A percentile compares a stretch with the other conserved stretches of the same genome.
phyloP scores from a whole-genome alignment of 2,888 invertebrate species.

The Amiota communis region DNA sequence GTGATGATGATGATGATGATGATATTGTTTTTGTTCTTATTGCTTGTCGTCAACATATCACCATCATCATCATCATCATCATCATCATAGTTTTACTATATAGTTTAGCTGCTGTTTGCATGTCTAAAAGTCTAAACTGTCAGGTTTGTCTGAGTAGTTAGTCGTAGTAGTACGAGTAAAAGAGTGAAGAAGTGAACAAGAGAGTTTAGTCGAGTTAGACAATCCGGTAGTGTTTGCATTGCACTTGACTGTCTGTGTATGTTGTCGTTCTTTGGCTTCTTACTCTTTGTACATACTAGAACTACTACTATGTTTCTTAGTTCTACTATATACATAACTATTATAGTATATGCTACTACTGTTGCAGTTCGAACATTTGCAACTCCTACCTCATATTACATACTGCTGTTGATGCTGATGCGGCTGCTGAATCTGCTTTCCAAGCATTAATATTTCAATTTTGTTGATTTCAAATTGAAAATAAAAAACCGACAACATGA shows the following conservation, averaged over 20 bases:
- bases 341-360: too few relatives aligned
- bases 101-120: neutral
- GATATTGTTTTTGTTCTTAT: too few relatives aligned
- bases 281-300: too few relatives aligned
- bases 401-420: conserved; percentile 29
- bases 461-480: conserved; percentile 19
- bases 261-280: neutral
- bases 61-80: too few relatives aligned
- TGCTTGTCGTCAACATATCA: too few relatives aligned
- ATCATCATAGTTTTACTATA: neutral
- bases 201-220: neutral
- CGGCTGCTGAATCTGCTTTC: conserved; percentile 43
- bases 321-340: conserved; percentile 29
- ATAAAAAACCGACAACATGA: neutral
- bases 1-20: too few relatives aligned
- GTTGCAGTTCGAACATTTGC: neutral
- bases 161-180: neutral
- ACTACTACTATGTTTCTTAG: conserved; percentile 4
- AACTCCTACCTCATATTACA: neutral
- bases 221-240: conserved; percentile 47
- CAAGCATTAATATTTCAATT: conserved; percentile 51
- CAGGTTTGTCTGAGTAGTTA: neutral
- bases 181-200: neutral
- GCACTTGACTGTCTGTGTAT: conserved; percentile 46
- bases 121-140: neutral